Percentiles rank a stretch among this genome's conserved stretches.
phyloP scores from a whole-genome alignment of 2,888 invertebrate genomes.

The Cosmia pyralina region DNA sequence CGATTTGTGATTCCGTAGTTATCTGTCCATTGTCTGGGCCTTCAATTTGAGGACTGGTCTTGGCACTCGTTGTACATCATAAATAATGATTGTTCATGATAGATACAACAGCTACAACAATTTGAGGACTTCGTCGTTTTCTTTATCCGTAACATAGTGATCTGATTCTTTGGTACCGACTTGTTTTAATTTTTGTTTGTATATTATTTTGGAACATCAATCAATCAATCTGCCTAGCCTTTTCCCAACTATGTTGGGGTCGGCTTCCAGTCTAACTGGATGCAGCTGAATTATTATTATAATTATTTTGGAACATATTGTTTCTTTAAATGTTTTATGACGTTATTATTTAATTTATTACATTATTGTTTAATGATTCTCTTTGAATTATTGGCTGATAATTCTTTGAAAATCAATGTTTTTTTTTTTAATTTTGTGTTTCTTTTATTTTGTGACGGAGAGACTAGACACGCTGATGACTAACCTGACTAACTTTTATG shows the following conservation, averaged over 20 bases:
- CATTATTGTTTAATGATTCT: conserved; percentile 53
- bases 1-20: conserved; percentile 51
- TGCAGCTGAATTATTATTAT: no score
- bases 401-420: conserved; percentile 71
- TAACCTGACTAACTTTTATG: not conserved
- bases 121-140: conserved; percentile 35
- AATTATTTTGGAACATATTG: not conserved
- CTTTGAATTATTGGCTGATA: conserved; percentile 79
- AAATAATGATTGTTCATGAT: conserved; percentile 59
- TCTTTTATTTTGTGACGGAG: not conserved
- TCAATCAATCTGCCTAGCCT: no score
- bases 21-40: conserved; percentile 65
- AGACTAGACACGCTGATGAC: not conserved
- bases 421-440: conserved; percentile 2
- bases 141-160: conserved; percentile 33
- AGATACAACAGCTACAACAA: conserved; percentile 40
- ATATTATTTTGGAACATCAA: no score
- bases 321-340: not conserved
- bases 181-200: conserved; percentile 14
- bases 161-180: conserved; percentile 22
- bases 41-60: conserved; percentile 35
- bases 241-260: no score
- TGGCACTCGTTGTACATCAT: conserved; percentile 61
- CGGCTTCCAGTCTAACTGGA: no score
- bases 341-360: not conserved